Percentiles rank a stretch among this genome's conserved stretches.
Conservation (phyloP, 1,140 invertebrate species). For the Idris sp. region DNA sequence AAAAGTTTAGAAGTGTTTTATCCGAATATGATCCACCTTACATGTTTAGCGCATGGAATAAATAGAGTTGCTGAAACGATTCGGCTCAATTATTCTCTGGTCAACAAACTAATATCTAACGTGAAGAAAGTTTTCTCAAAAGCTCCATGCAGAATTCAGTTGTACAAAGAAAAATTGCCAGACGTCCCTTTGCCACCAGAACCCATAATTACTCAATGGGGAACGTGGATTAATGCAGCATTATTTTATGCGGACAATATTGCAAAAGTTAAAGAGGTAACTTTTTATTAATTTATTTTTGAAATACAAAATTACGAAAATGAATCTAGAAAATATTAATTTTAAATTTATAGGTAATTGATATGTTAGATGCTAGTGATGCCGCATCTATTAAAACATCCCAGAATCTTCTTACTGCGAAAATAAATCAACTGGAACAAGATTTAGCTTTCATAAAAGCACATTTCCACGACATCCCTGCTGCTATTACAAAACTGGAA, state of each 20-base stretch:
- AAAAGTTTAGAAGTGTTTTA: conserved; percentile 1
- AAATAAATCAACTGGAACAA: too few relatives aligned
- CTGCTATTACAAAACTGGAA: too few relatives aligned
- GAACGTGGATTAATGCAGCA: conserved; percentile 3
- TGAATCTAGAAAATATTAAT: too few relatives aligned
- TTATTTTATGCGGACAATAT: conserved; percentile 4
- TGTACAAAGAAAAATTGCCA: neutral
- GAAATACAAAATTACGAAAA: too few relatives aligned
- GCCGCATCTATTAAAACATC: too few relatives aligned
- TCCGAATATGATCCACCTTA: neutral
- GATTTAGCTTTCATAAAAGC: too few relatives aligned
- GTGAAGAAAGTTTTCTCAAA: neutral
- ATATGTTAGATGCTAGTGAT: too few relatives aligned
- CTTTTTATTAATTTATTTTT: neutral
- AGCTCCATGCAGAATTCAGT: neutral
- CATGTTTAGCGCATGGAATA: neutral
- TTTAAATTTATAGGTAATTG: too few relatives aligned
- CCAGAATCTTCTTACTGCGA: too few relatives aligned
- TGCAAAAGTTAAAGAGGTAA: neutral
- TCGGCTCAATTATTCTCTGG: neutral
- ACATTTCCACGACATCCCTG: too few relatives aligned
- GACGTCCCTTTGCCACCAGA: neutral
- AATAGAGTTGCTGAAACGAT: conserved; percentile 4
- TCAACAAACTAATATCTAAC: conserved; percentile 1
- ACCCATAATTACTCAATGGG: neutral